phyloP scores from a whole-genome alignment of 1,140 invertebrate genomes.

The Dinothrombium tinctorium region DNA sequence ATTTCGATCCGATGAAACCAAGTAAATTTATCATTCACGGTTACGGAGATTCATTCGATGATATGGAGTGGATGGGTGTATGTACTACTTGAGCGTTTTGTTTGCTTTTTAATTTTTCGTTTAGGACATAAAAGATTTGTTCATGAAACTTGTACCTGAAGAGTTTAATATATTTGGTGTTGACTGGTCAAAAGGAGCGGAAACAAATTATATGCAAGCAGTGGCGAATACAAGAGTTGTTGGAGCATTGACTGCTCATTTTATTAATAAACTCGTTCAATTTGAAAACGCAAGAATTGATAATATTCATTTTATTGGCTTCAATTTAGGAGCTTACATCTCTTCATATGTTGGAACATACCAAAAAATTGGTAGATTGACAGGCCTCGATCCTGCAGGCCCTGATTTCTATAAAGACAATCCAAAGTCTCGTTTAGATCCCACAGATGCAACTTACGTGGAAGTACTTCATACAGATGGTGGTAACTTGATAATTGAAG shows the following conservation, averaged over 20 bases:
- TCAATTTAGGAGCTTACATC: conserved; percentile 58
- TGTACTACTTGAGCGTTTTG: neutral
- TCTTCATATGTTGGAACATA: conserved; percentile 46
- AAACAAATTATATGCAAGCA: conserved; percentile 28
- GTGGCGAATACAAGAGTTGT: conserved; percentile 37
- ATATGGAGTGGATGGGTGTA: conserved; percentile 4
- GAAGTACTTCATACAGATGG: conserved; percentile 57
- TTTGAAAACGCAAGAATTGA: conserved; percentile 21
- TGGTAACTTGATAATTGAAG: neutral
- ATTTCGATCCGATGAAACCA: neutral
- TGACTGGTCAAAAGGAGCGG: conserved; percentile 18
- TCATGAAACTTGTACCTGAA: neutral
- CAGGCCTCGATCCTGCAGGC: conserved; percentile 58
- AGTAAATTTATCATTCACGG: conserved; percentile 10
- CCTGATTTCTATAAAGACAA: conserved; percentile 44
- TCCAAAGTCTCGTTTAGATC: conserved; percentile 46
- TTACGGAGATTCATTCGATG: neutral
- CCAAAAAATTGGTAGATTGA: conserved; percentile 9
- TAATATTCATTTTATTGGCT: conserved; percentile 28
- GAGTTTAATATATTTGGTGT: conserved; percentile 7
- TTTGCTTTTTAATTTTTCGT: no score
- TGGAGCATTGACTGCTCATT: conserved; percentile 30
- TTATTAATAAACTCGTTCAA: conserved; percentile 20
- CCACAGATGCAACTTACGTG: conserved; percentile 63
- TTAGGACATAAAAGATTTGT: conserved; percentile 5